Base-by-base conservation (phyloP, 2,888 invertebrate species). In the Mimachlamys varia region DNA sequence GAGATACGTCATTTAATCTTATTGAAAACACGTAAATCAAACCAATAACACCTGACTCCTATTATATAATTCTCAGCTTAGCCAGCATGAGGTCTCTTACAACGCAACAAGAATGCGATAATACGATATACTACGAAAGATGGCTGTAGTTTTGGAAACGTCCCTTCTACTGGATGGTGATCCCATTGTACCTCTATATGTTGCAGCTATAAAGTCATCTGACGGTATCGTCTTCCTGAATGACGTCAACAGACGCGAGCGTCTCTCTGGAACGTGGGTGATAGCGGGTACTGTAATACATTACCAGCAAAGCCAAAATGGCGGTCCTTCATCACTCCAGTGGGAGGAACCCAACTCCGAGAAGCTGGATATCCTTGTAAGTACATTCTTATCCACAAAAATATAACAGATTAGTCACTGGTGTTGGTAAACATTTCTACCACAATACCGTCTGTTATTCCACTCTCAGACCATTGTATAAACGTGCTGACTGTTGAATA, bases 191-290 rank as follows among this genome's bases (percentile, higher is more conserved):
- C n/a, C 7, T n/a, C n/a, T 22, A 62, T 62, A 19, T 76, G 27
- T 22, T 76, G 33, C 76, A 76, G 76, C 76, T 22, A 0, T 76
- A 33, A 76, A 76, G 33, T 76, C 76, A 27, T 76, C 76, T 33
- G 76, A 76, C 7, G 76, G 76, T 12, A 76, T 76, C 33, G 27
- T 76, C 76, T 76, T 76, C 33, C 76, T 76, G 12, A 76, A 76
- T 76, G 76, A 76, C 22, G 76, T 33, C 76, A 76, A 76, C 76
- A 76, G 76, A 76, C 76, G 76, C 27, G 76, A 33, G 33, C 76
- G 76, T 27, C 76, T 76, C 27, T 27, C 33, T 12, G 76, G 76
- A 12, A 33, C 76, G 7, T 7, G 1, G 5, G 33, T 10, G 13
- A 76, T 76, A 13, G 76, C 76, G 10, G 33, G 76, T 27, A 76